Evolutionary conservation across 1,140 invertebrate genomes (phyloP), one percentile per base, ranked within the genome.

Genomic region (Drosophila pseudoobscura): DNA sequence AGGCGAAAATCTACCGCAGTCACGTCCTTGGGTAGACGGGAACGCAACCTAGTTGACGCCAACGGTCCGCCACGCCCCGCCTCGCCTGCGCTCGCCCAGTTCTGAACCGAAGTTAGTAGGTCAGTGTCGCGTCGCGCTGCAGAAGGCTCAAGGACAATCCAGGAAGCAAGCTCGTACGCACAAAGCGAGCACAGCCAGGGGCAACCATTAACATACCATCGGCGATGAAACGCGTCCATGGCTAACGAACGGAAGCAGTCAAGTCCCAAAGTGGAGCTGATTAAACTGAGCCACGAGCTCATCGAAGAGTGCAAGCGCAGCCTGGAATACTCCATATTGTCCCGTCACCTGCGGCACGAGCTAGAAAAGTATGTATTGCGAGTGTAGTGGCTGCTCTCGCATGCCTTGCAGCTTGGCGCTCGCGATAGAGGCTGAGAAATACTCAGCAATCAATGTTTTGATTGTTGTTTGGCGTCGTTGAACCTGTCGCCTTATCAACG

Each of bases 241-340:
- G 78, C 83, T 50, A 71, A 75, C 75, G 84, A 83, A 83, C 75
- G 83, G 24, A 89, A 79, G 44, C 79, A 83, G 55, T 75, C 66
- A 29, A 69, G 75, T 51, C 61, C 83, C 66, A 88, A 83, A 47
- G 80, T 83, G 78, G 83, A 88, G 55, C 75, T 91, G 17, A 74
- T 65, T 9, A 91, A 91, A 69, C 63, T 91, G 0, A 89, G 82
- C 52, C 76, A 85, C 51, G 89, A 90, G 15, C 66, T 91, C 6
- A 78, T 91, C 29, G 89, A 91, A 29, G 89, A 91, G 60, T 90
- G 85, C 39, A 90, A 85, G 41, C 71, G 71, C 26, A 90, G 85
- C 55, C 78, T 52, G 17, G 85, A 88, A 68, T 87, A 90, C 35
- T 90, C 90, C 5, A 69, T 74, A 31, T 62, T 91, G 45, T 78